Base-by-base conservation (phyloP, 2,888 invertebrate genomes). In the Brachyptera putata region DNA sequence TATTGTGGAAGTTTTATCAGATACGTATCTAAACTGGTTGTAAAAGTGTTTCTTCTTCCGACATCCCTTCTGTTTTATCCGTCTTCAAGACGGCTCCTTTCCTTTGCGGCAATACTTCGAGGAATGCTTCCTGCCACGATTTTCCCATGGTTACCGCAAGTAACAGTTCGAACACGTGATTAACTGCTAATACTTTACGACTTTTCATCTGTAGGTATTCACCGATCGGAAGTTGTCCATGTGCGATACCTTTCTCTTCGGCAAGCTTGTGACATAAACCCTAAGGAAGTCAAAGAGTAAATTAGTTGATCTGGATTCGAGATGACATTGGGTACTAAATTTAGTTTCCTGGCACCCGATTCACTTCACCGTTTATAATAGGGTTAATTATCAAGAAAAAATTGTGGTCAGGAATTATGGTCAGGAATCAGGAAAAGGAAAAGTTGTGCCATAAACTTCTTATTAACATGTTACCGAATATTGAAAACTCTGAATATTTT, bases 151-250 rank as follows among this genome's bases (percentile, higher is more conserved):
- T 83, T 4, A 91, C 82, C 67, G 81, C 79, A 25, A 91, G 75
- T 50, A 94, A 74, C 69, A 94, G 89, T 76, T 91, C 89, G 74
- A 91, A 94, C 46, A 94, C 93, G 80, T 99, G 98, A 76, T 95
- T 94, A 67, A 99, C 90, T 41, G 96, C 94, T 60, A 99, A 80
- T 55, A 98, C 97, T 77, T 91, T 91, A 68, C 96, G 83, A 4
- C 91, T 88, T 75, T 92, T 92, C 88, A 98, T 89, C 69, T 89
- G 84, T 48, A 99, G 83, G 78, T 88, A 90, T 74, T 95, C 89
- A 65, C 85, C 85, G 66, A 99, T 83, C 0, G 99, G 98, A 48
- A 99, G 76, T 68, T 91, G 86, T 0, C 84, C 94, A 75, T 95
- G 95, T 62, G 76, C 75, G 26, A 96, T 79, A 2, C 86, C 88